Conservation (phyloP, 64 coral and sea anemone genomes). For the Cladopsammia gracilis region DNA sequence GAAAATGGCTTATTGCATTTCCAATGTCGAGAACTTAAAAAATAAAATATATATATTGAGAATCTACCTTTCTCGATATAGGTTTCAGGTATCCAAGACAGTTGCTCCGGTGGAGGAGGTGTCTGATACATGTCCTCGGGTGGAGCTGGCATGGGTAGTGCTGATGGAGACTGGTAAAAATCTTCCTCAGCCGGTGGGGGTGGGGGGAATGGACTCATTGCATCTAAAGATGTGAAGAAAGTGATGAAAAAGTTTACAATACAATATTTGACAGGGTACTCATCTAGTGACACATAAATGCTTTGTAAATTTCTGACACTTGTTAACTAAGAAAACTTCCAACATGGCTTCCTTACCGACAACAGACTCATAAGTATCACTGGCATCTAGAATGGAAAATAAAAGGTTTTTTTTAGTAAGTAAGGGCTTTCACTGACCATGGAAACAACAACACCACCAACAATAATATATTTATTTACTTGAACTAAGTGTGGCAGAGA, state of each 20-base stretch:
- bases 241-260: too few species aligned
- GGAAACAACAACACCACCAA: too few species aligned
- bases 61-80: constrained; percentile 86
- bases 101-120: constrained; percentile 44
- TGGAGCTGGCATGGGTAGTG: constrained; percentile 83
- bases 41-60: not conserved
- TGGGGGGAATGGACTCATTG: constrained; percentile 76
- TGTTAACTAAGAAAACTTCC: too few species aligned
- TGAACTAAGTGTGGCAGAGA: too few species aligned
- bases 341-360: constrained; percentile 56
- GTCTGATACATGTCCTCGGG: constrained; percentile 78
- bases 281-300: too few species aligned
- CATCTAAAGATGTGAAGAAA: constrained; percentile 37
- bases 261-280: too few species aligned
- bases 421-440: not conserved
- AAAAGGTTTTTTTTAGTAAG: not conserved
- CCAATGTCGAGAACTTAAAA: too few species aligned
- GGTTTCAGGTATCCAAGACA: constrained; percentile 37
- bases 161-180: constrained; percentile 83
- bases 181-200: constrained; percentile 83
- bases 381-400: not conserved
- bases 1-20: too few species aligned
- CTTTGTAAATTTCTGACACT: too few species aligned
- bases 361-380: constrained; percentile 80
- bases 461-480: too few species aligned